Evolutionary conservation across 2,797 vertebrate species (phyloP), one percentile per base, ranked within the genome.

Genomic region (Chiroxiphia lanceolata): DNA sequence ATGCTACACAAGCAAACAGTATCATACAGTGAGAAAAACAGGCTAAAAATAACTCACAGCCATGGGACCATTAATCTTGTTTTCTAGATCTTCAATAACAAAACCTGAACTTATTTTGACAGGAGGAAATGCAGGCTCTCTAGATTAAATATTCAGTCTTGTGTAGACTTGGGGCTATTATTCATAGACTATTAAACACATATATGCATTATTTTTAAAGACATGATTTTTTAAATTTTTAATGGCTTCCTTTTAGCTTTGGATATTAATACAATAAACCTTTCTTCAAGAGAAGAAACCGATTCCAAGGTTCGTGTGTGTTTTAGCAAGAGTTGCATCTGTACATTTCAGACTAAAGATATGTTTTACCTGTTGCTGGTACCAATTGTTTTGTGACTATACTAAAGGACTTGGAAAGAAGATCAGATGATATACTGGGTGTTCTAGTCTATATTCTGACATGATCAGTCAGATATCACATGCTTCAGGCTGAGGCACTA

Each of bases 401-500:
- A 38, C 7, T 27, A 7, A 53, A 59, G 11, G n/a, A 14, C 12
- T 61, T 36, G 14, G 18, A 48, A 61, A 40, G 19, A 83, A 38
- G 31, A 45, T 38, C 36, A 86, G n/a, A 25, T 14, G 11, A 36
- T 29, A 67, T 71, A 36, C 7, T 38, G 31, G 0, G 8, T 65
- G 29, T 34, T 22, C 13, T 60, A 19, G 19, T 13, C 4, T 9
- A 1, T 27, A 9, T 27, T 65, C 31, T 10, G 68, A 19, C 27
- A 26, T 1, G 45, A 1, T 65, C 27, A 12, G 14, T n/a, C 36
- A 31, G 14, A 22, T 29, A 19, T 4, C 1, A 2, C 0, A 1
- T 18, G 27, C 26, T 57, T 29, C 42, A 53, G 53, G 29, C 11
- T 64, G 23, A 45, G 29, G 18, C 47, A 42, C 11, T 38, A 26